Evolutionary conservation across 2,113 vertebrate species (phyloP), one percentile per base, ranked within the genome.

Genomic region (Lethenteron camtschaticum): DNA sequence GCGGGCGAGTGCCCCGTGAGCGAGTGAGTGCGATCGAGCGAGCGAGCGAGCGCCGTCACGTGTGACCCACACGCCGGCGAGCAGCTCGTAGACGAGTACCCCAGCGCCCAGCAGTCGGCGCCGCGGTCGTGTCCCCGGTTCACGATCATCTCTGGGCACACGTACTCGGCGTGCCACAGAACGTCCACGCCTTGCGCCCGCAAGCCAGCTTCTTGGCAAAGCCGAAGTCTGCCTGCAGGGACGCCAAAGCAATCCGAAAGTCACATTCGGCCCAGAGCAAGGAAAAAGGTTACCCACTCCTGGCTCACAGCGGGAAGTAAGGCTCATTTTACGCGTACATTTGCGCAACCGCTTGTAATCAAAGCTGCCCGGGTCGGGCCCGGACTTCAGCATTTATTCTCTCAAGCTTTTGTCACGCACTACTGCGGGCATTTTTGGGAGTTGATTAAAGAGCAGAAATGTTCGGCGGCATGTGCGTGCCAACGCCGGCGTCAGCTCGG

Each of bases 111-210:
- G 75, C 94, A 91, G 75, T 95, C 89, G 73, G 92, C 88, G 9
- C 88, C 87, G 76, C 89, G 87, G 76, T 86, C 86, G 71, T 94
- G 90, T 41, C 90, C 90, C 76, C 87, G 89, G 77, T 89, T 95
- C 71, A 95, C 82, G 76, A 95, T 90, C 70, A 95, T 85, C 78
- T 95, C 90, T 1, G 89, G 90, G 18, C 89, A 88, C 58, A 95
- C 89, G 2, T 94, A 95, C 72, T 95, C 90, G 3, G 89, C 8
- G 90, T 95, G 57, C 89, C 90, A 70, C 90, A 95, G 76, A 95
- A 95, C 0, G 89, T 95, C 89, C 90, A 95, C 1, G 90, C 95
- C 80, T 86, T 94, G 76, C 90, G 88, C 12, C 89, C 90, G 70
- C 83, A 81, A 68, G 79, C 79, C 11, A 95, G 86, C 77, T 87